Base-by-base conservation (phyloP, 2,888 invertebrate species). In the Cerceris ruficornis region DNA sequence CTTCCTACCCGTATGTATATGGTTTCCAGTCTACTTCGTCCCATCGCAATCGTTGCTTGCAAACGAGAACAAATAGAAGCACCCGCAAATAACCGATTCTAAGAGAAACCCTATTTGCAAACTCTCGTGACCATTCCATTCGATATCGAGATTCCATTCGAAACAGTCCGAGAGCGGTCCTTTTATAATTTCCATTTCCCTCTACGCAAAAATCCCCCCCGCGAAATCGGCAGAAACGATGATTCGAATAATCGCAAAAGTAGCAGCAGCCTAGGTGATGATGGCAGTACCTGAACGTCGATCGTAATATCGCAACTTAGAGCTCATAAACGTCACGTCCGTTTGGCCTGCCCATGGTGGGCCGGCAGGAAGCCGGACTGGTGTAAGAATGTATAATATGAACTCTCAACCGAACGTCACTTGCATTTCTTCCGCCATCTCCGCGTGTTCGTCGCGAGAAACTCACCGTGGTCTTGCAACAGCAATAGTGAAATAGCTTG, bases 401-500 rank as follows among this genome's bases (percentile, higher is more conserved):
- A 7, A 96, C 96, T 42, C 91, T 78, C 13, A 91, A 88, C 82
- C 95, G 92, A n/a, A 96, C 94, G 81, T 96, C 95, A 4, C 94
- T 94, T 0, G 94, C 93, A 13, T 94, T 93, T 42, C 93, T 89
- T 70, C 92, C 69, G 8, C 91, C 92, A 52, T 94, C 93, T 67
- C 93, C 92, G 49, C 96, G 92, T 69, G 95, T 94, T 55, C 96
- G 93, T 74, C 95, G 92, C 7, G 95, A 94, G 84, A 95, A 95
- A 1, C 95, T 94, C 39, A 95, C 95, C 6, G 95, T 95, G 8
- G 95, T 96, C 91, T 96, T 97, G 92, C 96, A 97, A 90, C 95
- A 96, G 88, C 96, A 96, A 88, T 97, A 97, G 88, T 96, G 95
- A 89, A 96, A 97, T 8, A 97, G 92, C 88, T 95, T 95, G 13